Base-by-base conservation (phyloP, 2,888 invertebrate genomes). In the Hypena proboscidalis region DNA sequence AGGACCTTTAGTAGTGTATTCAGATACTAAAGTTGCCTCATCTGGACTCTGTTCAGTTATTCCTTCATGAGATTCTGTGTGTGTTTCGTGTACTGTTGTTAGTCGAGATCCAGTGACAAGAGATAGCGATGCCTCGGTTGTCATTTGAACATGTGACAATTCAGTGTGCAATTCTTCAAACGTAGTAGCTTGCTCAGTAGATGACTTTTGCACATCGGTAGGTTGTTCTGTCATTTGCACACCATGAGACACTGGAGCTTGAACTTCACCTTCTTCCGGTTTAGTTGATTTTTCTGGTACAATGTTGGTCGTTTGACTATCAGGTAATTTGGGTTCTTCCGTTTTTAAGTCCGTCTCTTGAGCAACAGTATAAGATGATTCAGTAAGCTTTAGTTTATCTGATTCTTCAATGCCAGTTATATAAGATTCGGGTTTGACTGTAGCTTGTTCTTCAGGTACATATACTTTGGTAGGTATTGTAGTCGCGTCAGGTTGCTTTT, bases 41-140 rank as follows among this genome's bases (percentile, higher is more conserved):
- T 48, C 44, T 1, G 8, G 17, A 17, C 21, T 35, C 6, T n/a
- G n/a, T n/a, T 36, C 38, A 4, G 49, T 30, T 4, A n/a, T 3
- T 21, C 19, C 22, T 31, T 40, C 40, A 6, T 29, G 19, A n/a
- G 30, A 4, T 1, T 26, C 25, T 6, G 33, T 13, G 2, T 33
- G 13, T 15, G 25, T 15, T 7, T 40, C 36, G 8, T 23, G 23
- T 30, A 32, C 15, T 1, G 48, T 38, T 7, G 49, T 29, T 14
- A 26, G 32, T 21, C 38, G 43, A 25, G 34, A 13, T 11, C 32
- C 44, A 20, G 61, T 61, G 5, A 58, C 36, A 20, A 56, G 47
- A 15, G 65, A 56, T 32, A 49, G 32, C 10, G 61, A 47, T 27
- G 11, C 10, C 27, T 51, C 55, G 7, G 52, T 62, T 41, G 51